Conservation (phyloP, 2,797 vertebrate species). For the Lateolabrax maculatus region DNA sequence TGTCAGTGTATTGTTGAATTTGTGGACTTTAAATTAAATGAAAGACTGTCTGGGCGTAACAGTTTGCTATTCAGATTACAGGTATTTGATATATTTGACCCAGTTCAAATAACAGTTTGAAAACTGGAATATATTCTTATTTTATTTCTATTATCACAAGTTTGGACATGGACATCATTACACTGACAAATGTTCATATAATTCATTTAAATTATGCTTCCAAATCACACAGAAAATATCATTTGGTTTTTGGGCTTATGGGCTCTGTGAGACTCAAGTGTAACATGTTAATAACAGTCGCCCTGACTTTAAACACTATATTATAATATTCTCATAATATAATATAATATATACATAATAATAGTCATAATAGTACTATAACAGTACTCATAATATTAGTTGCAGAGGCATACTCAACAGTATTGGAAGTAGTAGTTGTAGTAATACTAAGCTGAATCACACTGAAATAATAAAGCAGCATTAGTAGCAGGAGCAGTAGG, state of each 20-base stretch:
- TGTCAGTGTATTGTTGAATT: background rate
- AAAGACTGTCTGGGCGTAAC: background rate
- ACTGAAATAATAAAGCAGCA: background rate
- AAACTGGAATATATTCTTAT: background rate
- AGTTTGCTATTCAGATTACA: background rate
- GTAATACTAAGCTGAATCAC: background rate
- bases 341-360: background rate
- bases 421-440: background rate
- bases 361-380: too few species aligned
- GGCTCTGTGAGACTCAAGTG: background rate
- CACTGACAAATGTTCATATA: background rate
- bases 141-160: background rate
- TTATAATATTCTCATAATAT: background rate
- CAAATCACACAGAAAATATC: background rate
- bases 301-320: background rate
- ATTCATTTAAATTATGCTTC: slow-evolving; percentile 7
- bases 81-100: slow-evolving; percentile 9
- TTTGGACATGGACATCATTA: background rate
- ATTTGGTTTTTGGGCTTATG: background rate
- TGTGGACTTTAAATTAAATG: background rate
- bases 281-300: slow-evolving; percentile 1
- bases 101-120: background rate
- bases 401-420: background rate
- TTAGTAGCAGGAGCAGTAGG: background rate
- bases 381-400: background rate